Base-by-base conservation (phyloP, 2,888 invertebrate species). In the Trachelus troglodyta region DNA sequence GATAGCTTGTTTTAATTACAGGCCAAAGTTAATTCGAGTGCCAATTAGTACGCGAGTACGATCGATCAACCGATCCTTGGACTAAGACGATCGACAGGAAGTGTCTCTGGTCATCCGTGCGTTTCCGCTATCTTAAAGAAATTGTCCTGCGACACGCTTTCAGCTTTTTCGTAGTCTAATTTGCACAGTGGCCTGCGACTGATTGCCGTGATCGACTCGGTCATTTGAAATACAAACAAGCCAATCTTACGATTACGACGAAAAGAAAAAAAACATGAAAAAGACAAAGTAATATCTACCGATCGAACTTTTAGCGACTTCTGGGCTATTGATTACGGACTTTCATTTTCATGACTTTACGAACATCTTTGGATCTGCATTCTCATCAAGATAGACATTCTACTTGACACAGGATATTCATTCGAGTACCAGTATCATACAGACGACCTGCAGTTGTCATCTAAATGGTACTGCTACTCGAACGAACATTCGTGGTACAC, bases 111-210 rank as follows among this genome's bases (percentile, higher is more conserved):
- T 71, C 71, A 71, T 31, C 71, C 71, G 31, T 71, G 71, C 71
- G 69, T 78, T 78, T 75, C 78, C 75, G 69, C 75, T 75, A 71
- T 75, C 74, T 69, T 69, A 71, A 73, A 56, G 75, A 73, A 78
- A 75, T 76, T 75, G 73, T 73, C 75, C 73, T 33, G 69, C 73
- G 78, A 76, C 68, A 78, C 78, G 78, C 78, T 78, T 78, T 78
- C 75, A 15, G 75, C 68, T 73, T 73, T 31, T 78, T 76, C 73
- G 73, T 40, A 73, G 73, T 75, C 12, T 69, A 56, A 75, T 75
- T 77, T 69, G 75, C 75, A 75, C 77, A 77, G 69, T 33, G 12
- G 33, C 71, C 34, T 34, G 71, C 71, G 71, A 31, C 71, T 31
- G 71, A 71, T 56, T 23, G 56, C 56, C 56, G 56, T 56, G 56